Conservation (phyloP, 2,113 vertebrate species). For the Plectropomus leopardus region DNA sequence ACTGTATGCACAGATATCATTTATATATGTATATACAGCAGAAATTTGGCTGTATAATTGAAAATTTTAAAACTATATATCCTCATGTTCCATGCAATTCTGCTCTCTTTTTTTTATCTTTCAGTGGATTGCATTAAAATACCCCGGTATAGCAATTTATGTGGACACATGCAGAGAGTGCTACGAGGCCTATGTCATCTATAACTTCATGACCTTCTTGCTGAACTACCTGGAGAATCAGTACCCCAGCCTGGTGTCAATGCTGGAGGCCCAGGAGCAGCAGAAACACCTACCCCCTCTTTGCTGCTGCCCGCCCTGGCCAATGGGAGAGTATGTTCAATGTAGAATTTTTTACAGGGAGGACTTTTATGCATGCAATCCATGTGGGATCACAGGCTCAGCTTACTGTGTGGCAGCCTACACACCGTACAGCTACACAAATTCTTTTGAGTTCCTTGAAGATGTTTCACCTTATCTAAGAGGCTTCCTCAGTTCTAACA, state of each 20-base stretch:
- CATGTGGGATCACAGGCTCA: not conserved
- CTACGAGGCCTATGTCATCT: conserved; percentile 99
- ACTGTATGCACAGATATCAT: not conserved
- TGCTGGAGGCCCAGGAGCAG: conserved; percentile 97
- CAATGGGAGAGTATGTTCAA: conserved; percentile 97
- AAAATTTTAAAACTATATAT: not conserved
- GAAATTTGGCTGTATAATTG: not conserved
- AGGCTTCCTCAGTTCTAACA: too few species aligned
- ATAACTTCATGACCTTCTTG: conserved; percentile 99
- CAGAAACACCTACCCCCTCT: conserved; percentile 95
- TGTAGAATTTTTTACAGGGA: not conserved
- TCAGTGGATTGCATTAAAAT: conserved; percentile 97
- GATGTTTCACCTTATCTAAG: too few species aligned
- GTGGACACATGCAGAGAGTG: conserved; percentile 99
- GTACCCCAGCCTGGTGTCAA: conserved; percentile 94
- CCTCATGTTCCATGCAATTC: conserved; percentile 15
- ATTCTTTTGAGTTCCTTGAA: too few species aligned
- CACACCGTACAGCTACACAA: not conserved
- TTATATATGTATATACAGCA: not conserved
- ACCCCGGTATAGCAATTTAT: conserved; percentile 95
- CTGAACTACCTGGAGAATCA: conserved; percentile 95
- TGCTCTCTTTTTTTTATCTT: conserved; percentile 45
- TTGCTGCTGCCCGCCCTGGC: conserved; percentile 96
- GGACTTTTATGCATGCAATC: not conserved
- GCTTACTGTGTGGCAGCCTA: not conserved